Percentiles rank a stretch among this genome's conserved stretches.
These are phyloP conservation scores for Rhinoraja longicauda DNA, from an alignment of 2,797 vertebrate species.

Conservation along the genomic window DNA sequence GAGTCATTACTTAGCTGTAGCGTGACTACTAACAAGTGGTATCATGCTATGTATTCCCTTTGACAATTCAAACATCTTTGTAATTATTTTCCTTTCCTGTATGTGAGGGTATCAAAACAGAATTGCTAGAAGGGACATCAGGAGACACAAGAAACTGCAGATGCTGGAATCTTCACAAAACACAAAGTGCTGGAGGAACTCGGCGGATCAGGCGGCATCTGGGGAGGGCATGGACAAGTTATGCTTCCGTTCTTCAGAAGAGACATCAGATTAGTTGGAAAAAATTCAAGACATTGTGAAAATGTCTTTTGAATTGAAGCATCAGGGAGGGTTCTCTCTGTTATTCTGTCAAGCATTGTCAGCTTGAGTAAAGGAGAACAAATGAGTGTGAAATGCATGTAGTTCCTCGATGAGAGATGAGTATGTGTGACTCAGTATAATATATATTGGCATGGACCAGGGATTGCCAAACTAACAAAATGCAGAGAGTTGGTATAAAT, in stretches of 20 bases:
- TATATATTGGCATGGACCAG: not conserved
- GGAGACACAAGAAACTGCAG: too few species aligned
- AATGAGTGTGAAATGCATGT: not conserved
- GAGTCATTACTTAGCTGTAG: not conserved
- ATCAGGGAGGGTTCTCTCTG: not conserved
- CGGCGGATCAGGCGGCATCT: too few species aligned
- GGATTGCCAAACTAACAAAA: too few species aligned
- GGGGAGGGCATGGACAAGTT: too few species aligned
- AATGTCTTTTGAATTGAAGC: not conserved
- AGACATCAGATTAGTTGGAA: not conserved
- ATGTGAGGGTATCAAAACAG: not conserved
- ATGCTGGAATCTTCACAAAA: too few species aligned
- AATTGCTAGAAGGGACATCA: too few species aligned
- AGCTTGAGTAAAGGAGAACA: not conserved
- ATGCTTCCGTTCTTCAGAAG: not conserved
- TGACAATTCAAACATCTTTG: not conserved
- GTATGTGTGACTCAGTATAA: not conserved
- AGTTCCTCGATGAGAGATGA: not conserved
- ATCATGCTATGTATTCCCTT: not conserved
- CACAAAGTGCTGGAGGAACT: too few species aligned
- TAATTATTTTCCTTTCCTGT: not conserved
- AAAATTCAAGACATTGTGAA: not conserved
- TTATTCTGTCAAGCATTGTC: not conserved
- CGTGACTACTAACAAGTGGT: not conserved
- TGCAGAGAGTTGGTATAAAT: too few species aligned